Conservation (phyloP, 1,140 invertebrate species). For the Gerris buenoi region DNA sequence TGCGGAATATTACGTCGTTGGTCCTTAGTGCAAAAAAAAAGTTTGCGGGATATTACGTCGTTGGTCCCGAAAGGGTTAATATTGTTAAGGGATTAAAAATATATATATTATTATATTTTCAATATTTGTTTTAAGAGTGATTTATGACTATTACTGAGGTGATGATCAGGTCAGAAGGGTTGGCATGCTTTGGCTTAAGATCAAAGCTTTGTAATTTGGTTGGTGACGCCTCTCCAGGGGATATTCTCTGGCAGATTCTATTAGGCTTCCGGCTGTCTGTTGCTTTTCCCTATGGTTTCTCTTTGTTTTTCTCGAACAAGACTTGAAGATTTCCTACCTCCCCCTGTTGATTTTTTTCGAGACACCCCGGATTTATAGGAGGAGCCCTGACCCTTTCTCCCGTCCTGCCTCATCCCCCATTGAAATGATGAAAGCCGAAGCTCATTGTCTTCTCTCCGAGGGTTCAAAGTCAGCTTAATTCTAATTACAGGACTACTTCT, state of each 20-base stretch:
- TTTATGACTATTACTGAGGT: no score
- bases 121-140: no score
- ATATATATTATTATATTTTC: no score
- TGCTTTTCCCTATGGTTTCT: neutral
- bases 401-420: neutral
- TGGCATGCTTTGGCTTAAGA: neutral
- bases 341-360: neutral
- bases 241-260: neutral
- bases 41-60: no score
- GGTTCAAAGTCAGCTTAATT: neutral
- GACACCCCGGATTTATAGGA: neutral
- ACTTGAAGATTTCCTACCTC: neutral
- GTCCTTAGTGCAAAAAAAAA: no score
- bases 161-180: neutral
- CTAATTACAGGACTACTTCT: neutral
- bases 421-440: neutral
- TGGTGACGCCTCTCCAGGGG: neutral
- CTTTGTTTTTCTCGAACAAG: neutral
- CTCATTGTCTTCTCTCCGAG: neutral
- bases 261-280: neutral
- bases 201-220: neutral
- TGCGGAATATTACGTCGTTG: no score
- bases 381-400: neutral
- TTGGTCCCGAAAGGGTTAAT: no score
- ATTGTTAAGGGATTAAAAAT: no score